Evolutionary conservation across 2,888 invertebrate species (phyloP), one percentile per base, ranked within the genome.

Genomic region (Scelioninae gen. 1): DNA sequence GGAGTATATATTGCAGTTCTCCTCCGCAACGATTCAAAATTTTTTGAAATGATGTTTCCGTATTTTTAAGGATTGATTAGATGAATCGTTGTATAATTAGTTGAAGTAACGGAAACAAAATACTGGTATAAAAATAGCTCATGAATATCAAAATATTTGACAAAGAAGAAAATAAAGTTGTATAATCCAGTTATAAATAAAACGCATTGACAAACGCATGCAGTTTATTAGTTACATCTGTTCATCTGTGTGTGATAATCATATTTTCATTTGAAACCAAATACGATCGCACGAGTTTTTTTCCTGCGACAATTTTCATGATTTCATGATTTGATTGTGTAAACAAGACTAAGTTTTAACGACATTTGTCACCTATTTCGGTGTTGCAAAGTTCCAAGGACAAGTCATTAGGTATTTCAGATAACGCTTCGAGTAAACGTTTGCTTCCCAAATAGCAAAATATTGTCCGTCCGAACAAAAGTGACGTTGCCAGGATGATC

Each of bases 391-490:
- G n/a, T 53, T 16, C 34, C 72, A 72, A 60, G 62, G 62, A 62
- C 29, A 34, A 16, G 5, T 15, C 16, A 40, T 38, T 51, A 40
- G 60, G 71, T 58, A 60, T 51, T 58, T 58, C 47, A 58, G 29
- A n/a, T 38, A 23, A 49, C 23, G 45, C 23, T 5, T 8, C 32
- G 49, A 13, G 15, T 32, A 69, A 69, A 69, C 66, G 43, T 43
- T 55, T 15, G 23, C 55, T 66, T 66, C 43, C 66, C 66, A 66
- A 66, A 55, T 66, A 66, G 53, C 53, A 66, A 66, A 66, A 66
- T 34, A 51, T 65, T 65, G 65, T 65, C 65, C 65, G 51, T 65
- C 38, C 65, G n/a, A n/a, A n/a, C n/a, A n/a, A 32, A 38, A 65
- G n/a, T 60, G 60, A 60, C 60, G 43, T 60, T n/a, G 31, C n/a